Percentiles rank a stretch among this genome's conserved stretches.
Evolutionary conservation across 2,113 vertebrate species (phyloP).

Genomic region (Rhea americana): DNA sequence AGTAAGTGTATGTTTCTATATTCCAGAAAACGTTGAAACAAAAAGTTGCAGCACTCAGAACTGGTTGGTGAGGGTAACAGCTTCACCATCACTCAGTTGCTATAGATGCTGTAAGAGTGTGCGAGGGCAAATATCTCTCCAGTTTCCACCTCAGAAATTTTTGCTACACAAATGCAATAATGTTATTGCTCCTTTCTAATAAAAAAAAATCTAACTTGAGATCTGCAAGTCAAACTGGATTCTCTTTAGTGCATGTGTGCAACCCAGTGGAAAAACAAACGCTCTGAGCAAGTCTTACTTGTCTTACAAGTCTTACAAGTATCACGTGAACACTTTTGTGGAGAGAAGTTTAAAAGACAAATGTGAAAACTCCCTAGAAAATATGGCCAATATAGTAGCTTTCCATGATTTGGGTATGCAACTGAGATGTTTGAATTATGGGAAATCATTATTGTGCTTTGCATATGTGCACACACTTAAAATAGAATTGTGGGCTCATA

Average conservation of each 20-base stretch:
- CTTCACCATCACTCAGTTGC: neutral
- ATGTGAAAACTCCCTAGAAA: neutral
- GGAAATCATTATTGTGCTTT: neutral
- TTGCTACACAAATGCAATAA: neutral
- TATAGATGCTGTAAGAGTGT: neutral
- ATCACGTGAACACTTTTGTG: neutral
- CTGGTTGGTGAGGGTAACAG: neutral
- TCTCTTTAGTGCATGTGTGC: neutral
- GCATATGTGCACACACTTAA: accelerated
- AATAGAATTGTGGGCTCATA: neutral
- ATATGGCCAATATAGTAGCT: neutral
- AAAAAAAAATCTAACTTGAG: neutral
- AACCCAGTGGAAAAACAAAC: neutral
- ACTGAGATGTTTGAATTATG: neutral
- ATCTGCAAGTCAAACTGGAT: neutral
- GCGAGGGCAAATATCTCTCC: neutral
- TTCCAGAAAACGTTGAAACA: neutral
- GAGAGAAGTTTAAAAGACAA: neutral
- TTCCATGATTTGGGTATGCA: neutral
- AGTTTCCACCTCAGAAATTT: neutral
- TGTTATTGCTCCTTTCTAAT: neutral
- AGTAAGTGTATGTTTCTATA: neutral
- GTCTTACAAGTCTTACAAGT: no score
- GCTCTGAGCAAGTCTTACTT: neutral
- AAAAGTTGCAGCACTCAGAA: neutral